Base-by-base conservation (phyloP, 2,113 vertebrate genomes). In the Taurulus bubalis region DNA sequence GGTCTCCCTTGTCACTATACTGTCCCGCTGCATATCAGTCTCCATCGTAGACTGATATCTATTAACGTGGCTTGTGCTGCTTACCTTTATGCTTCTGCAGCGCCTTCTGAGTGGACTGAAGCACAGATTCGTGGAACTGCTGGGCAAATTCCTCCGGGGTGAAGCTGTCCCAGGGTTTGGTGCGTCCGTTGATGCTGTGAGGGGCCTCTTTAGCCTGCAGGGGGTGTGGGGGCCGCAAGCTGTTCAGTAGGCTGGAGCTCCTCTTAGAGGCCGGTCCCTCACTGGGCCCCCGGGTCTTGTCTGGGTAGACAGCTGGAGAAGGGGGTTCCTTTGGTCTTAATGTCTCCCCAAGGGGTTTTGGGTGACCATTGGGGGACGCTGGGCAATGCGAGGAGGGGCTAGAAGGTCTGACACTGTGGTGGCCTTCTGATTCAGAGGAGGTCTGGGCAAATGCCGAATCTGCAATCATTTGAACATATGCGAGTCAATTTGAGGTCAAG, bases 41-140 rank as follows among this genome's bases (percentile, higher is more conserved):
- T 45, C 45, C n/a, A 66, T 66, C 36, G 3, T 32, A 22, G 32
- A 80, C 14, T 36, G 14, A 55, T 28, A 12, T 28, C 24, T 16
- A 8, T 28, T 3, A n/a, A 30, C 1, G 6, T 6, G 6, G 7
- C 20, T 28, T 24, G 24, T 32, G 26, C 5, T 0, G 2, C 0
- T 73, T 90, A 98, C 98, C 97, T 98, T 98, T 99, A 89, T 99
- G 97, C 93, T 98, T 99, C 95, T 99, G 98, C 92, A 99, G 87
- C 1, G 98, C 97, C 87, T 98, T 98, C 95, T 99, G 98, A 0
- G 98, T 99, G 83, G 98, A 99, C 95, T 99, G 98, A 85, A 99
- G 95, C 86, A 99, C 98, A 0, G 98, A 99, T 87, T 99, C 98
- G 0, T 99, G 98, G 93, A 99, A 99, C 94, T 99, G 98, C 77